Base-by-base conservation (phyloP, 2,797 vertebrate species). In the Paratrypauchen microcephalus region DNA sequence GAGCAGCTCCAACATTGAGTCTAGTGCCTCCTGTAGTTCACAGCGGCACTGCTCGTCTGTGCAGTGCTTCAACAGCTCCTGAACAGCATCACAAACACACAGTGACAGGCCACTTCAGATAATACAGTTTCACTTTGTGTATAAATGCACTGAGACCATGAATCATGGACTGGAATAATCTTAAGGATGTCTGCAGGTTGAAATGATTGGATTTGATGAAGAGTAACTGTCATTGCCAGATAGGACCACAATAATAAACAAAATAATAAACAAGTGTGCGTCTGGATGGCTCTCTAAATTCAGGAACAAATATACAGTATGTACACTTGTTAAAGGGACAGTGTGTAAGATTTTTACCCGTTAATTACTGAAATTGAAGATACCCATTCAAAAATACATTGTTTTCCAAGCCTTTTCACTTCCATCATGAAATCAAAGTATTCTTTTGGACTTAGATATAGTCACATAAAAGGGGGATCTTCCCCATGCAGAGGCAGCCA, bases 1-100 rank as follows among this genome's bases (percentile, higher is more conserved):
- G 21, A 99, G 92, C 79, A 99, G 93, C 87, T 97, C 95, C 90
- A 98, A 65, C 96, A 99, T 97, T 63, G 95, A 92, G 52, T 94
- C 93, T 68, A 99, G 92, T 4, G 98, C 97, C 86, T 95, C 96
- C 79, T 95, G 94, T 68, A 99, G 94, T 59, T 96, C 95, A 66
- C 90, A 86, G 69, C 89, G 86, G 65, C 95, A 95, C 68, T 89
- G 93, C 24, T 91, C 90, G 85, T 94, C 94, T 0, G 86, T 91
- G 78, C 96, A 96, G 84, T 96, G 96, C 83, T 96, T 99, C 76
- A 98, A 80, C 78, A 99, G 86, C 88, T 99, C 97, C 97, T 99
- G 83, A 30, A 52, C 19, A 50, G 59, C 63, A 21, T 78, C 63
- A 83, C 24, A 74, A 39, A 78, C 41, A 74, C 71, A 66, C 66